phyloP scores from a whole-genome alignment of 1,140 invertebrate species.

The Habropoda laboriosa region DNA sequence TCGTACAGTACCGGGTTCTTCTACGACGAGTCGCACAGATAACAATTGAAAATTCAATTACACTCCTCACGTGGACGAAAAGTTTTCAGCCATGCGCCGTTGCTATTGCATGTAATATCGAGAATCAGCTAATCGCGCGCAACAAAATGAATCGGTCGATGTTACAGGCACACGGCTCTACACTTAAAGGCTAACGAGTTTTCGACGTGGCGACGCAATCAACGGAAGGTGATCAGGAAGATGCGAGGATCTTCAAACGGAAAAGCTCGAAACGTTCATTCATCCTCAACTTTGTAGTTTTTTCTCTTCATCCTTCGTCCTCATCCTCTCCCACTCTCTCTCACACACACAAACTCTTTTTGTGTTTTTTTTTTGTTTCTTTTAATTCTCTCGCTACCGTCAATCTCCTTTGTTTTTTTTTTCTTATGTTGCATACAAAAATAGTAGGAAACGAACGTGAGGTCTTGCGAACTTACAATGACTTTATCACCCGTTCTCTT shows the following conservation, averaged over 20 bases:
- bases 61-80: slow-evolving; percentile 2
- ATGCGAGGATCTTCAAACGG: not conserved
- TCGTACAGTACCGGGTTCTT: not conserved
- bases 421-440: slow-evolving; percentile 61
- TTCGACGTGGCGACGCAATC: slow-evolving; percentile 21
- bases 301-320: slow-evolving; percentile 42
- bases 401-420: slow-evolving; percentile 51
- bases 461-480: slow-evolving; percentile 54
- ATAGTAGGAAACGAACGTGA: slow-evolving; percentile 65
- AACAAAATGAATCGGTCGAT: not conserved
- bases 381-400: slow-evolving; percentile 34
- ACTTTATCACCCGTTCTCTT: slow-evolving; percentile 53
- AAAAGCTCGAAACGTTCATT: slow-evolving; percentile 27
- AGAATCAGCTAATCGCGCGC: not conserved
- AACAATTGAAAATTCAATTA: slow-evolving; percentile 4
- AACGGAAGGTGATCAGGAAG: slow-evolving; percentile 53
- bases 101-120: not conserved
- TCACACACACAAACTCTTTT: slow-evolving; percentile 31
- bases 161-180: not conserved
- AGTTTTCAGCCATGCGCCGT: not conserved
- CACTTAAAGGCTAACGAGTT: slow-evolving; percentile 21
- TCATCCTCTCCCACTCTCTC: slow-evolving; percentile 46
- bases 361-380: not conserved
- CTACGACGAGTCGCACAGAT: not conserved
- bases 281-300: not conserved